A percentile compares a stretch with the other conserved stretches of the same genome.
phyloP scores from a whole-genome alignment of 92 coral and sea anemone genomes.

The Pocillopora grandis region DNA sequence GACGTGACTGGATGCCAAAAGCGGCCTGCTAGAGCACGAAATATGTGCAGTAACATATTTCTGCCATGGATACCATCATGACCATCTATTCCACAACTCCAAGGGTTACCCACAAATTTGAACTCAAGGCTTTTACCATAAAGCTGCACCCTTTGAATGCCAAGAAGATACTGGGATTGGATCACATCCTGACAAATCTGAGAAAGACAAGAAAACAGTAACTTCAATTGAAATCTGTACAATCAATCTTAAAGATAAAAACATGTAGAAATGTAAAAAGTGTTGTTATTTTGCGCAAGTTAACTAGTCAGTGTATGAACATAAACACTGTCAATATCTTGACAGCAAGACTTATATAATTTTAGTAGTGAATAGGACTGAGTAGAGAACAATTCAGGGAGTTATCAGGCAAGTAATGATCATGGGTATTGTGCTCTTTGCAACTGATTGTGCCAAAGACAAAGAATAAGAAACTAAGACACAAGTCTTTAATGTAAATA shows the following conservation, averaged over 20 bases:
- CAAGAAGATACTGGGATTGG: conserved; percentile 36
- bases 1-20: conserved; percentile 33
- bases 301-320: too few species aligned
- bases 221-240: neutral
- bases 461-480: too few species aligned
- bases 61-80: conserved; percentile 63
- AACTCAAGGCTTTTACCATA: conserved; percentile 48
- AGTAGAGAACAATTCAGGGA: too few species aligned
- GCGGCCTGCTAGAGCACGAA: conserved; percentile 44
- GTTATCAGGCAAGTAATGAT: too few species aligned
- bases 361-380: too few species aligned
- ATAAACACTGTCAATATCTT: too few species aligned
- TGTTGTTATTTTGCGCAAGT: neutral
- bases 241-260: neutral
- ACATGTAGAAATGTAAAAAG: neutral
- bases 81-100: conserved; percentile 45
- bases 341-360: too few species aligned
- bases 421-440: too few species aligned
- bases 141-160: conserved; percentile 34
- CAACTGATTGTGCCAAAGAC: too few species aligned
- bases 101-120: conserved; percentile 47
- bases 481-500: too few species aligned
- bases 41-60: conserved; percentile 44
- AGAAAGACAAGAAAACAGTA: neutral
- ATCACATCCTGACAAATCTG: conserved; percentile 46